These are phyloP conservation scores for Stegastes partitus DNA, from an alignment of 2,113 vertebrate genomes.

Conservation along the genomic window DNA sequence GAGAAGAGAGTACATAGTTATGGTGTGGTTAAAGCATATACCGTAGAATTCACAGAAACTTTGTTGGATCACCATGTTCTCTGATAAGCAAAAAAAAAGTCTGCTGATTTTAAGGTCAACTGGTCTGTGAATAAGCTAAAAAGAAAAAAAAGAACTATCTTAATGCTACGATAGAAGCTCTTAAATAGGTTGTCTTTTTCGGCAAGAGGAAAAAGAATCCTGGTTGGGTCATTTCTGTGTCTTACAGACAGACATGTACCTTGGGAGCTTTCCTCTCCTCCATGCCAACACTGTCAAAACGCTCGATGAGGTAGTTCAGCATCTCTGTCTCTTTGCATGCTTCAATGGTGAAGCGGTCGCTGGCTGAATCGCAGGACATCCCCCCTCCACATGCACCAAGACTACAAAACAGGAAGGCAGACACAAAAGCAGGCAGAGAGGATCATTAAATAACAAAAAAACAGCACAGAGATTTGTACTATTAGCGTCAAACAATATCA, in stretches of 20 bases:
- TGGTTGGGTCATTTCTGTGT: not conserved
- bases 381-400: conserved; percentile 87
- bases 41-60: conserved; percentile 20
- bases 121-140: conserved; percentile 15
- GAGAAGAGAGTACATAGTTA: not conserved
- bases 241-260: conserved; percentile 81
- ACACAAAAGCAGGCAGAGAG: conserved; percentile 15
- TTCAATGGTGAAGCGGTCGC: conserved; percentile 98
- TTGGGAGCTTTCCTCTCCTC: conserved; percentile 99
- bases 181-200: not conserved
- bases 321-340: conserved; percentile 98
- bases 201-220: not conserved
- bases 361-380: conserved; percentile 89
- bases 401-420: conserved; percentile 66
- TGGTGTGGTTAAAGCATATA: not conserved
- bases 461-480: not conserved
- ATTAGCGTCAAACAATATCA: conserved; percentile 22
- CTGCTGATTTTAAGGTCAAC: conserved; percentile 7
- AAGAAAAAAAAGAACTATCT: not conserved
- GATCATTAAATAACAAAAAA: conserved; percentile 26
- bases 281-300: conserved; percentile 99
- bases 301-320: conserved; percentile 99
- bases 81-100: not conserved
- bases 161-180: not conserved
- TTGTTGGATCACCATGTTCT: conserved; percentile 27